phyloP scores from a whole-genome alignment of 53 echinoderm and acorn worm species.

The Antedon mediterranea region DNA sequence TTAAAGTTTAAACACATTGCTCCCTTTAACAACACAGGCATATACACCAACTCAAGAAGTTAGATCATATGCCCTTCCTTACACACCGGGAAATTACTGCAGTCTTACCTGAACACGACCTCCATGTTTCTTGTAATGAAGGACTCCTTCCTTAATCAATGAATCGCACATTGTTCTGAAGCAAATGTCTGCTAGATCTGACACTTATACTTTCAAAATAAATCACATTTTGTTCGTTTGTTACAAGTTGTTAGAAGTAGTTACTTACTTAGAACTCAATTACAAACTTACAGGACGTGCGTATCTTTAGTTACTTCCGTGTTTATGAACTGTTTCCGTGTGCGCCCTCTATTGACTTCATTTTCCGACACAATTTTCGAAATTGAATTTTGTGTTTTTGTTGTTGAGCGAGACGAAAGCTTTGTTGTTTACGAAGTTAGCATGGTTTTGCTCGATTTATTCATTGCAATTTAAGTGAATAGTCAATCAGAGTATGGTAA shows the following conservation, averaged over 20 bases:
- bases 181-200: not conserved
- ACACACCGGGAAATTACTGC: not conserved
- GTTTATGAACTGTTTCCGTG: not conserved
- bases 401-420: too few species aligned
- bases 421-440: too few species aligned
- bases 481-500: too few species aligned
- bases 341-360: not conserved
- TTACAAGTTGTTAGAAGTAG: not conserved
- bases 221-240: not conserved
- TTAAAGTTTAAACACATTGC: too few species aligned
- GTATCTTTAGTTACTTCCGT: not conserved
- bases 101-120: not conserved
- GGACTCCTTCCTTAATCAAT: not conserved
- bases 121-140: not conserved
- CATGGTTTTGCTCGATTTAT: too few species aligned
- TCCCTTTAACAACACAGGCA: too few species aligned
- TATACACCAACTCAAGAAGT: too few species aligned
- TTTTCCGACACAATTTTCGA: not conserved
- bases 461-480: too few species aligned
- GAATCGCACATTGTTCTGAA: not conserved
- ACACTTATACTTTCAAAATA: not conserved
- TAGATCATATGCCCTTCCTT: too few species aligned
- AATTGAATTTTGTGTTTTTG: slow-evolving; percentile 1
- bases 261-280: not conserved
- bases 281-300: not conserved